Evolutionary conservation across 2,113 vertebrate genomes (phyloP).

Genomic region (Catharus bicknelli): DNA sequence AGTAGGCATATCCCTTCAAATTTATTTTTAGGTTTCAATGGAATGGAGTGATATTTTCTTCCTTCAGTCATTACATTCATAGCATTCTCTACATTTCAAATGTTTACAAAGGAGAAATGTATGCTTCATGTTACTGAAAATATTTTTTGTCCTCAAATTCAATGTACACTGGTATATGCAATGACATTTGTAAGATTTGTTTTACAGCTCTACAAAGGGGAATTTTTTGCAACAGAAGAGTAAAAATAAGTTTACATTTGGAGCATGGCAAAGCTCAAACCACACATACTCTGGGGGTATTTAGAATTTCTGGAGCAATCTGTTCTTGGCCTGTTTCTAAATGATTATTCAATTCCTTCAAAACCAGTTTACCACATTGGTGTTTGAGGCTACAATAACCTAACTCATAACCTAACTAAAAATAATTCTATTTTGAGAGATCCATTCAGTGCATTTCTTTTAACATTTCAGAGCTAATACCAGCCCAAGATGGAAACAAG

Average conservation of each 20-base stretch:
- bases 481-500: background rate
- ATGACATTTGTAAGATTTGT: background rate
- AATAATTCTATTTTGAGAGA: background rate
- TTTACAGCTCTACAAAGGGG: background rate
- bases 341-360: background rate
- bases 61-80: constrained; percentile 23
- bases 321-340: background rate
- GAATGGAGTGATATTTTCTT: constrained; percentile 48
- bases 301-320: background rate
- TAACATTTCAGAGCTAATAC: background rate
- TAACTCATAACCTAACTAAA: background rate
- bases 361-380: background rate
- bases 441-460: background rate
- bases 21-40: constrained; percentile 73
- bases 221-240: background rate
- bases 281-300: background rate
- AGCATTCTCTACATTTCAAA: background rate
- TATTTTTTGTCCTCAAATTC: constrained; percentile 7
- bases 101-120: background rate
- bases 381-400: background rate
- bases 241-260: background rate
- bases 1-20: constrained; percentile 20
- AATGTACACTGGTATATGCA: background rate
- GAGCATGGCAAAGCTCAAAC: background rate
- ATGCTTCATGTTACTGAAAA: background rate